Percentiles rank a stretch among this genome's conserved stretches.
Evolutionary conservation across 92 coral and sea anemone species (phyloP).

Genomic region (Montipora capitata): DNA sequence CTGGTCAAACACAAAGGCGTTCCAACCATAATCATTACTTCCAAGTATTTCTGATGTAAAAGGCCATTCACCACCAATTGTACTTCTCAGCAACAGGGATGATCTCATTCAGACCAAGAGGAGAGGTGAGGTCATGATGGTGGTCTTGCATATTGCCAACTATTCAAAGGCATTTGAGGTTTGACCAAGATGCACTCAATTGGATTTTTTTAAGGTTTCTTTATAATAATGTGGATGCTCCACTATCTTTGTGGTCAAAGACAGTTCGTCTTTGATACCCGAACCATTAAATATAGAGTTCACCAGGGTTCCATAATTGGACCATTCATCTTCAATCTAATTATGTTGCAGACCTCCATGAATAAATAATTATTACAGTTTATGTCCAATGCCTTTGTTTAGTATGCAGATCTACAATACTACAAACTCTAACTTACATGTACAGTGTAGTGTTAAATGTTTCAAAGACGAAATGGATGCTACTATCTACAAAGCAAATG

Average conservation of each 20-base stretch:
- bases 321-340: constrained; percentile 58
- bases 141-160: constrained; percentile 33
- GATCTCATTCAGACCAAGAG: background rate
- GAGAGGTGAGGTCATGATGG: background rate
- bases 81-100: background rate
- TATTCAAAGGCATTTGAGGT: constrained; percentile 44
- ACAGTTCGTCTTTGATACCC: constrained; percentile 68
- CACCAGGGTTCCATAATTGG: constrained; percentile 72
- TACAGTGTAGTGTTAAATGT: constrained; percentile 27
- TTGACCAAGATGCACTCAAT: constrained; percentile 47
- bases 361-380: background rate
- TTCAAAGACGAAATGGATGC: constrained; percentile 64
- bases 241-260: constrained; percentile 44
- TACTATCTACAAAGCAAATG: constrained; percentile 64
- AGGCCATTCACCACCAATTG: background rate
- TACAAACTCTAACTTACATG: constrained; percentile 37
- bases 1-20: too few relatives aligned
- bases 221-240: constrained; percentile 31
- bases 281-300: constrained; percentile 57
- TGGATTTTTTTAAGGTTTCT: constrained; percentile 69
- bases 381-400: constrained; percentile 39
- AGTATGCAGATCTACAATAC: constrained; percentile 70
- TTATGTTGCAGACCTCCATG: constrained; percentile 66
- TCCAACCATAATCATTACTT: background rate
- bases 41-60: background rate